phyloP scores from a whole-genome alignment of 2,797 vertebrate genomes.

The Leuciscus waleckii region DNA sequence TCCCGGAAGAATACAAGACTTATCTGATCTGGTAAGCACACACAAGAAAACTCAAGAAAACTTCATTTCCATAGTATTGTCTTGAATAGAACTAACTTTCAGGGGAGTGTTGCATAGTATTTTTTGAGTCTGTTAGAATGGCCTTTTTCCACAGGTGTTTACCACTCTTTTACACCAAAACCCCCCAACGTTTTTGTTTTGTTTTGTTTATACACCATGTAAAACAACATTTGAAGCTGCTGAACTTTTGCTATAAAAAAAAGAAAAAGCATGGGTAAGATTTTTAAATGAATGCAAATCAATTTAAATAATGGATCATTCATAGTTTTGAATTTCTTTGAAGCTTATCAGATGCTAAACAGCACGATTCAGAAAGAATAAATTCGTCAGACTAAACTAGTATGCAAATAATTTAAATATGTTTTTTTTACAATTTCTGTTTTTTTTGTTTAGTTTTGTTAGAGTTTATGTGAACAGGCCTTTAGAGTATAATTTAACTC shows the following conservation, averaged over 20 bases:
- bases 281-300: neutral
- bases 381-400: neutral
- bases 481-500: neutral
- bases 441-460: neutral
- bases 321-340: neutral
- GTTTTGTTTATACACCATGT: neutral
- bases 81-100: neutral
- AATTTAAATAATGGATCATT: neutral
- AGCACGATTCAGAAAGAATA: neutral
- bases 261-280: neutral
- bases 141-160: neutral
- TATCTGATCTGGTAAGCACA: slow-evolving; percentile 56
- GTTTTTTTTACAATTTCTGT: neutral
- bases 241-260: neutral
- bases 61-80: slow-evolving; percentile 5
- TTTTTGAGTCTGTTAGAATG: neutral
- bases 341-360: neutral
- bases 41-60: slow-evolving; percentile 8
- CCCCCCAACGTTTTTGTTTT: too few relatives aligned
- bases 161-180: neutral
- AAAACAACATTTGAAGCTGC: neutral
- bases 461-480: neutral
- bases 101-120: neutral
- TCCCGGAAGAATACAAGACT: slow-evolving; percentile 42
- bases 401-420: neutral